These are phyloP conservation scores for Telenomus remus DNA, from an alignment of 1,140 invertebrate species.

Conservation along the genomic window DNA sequence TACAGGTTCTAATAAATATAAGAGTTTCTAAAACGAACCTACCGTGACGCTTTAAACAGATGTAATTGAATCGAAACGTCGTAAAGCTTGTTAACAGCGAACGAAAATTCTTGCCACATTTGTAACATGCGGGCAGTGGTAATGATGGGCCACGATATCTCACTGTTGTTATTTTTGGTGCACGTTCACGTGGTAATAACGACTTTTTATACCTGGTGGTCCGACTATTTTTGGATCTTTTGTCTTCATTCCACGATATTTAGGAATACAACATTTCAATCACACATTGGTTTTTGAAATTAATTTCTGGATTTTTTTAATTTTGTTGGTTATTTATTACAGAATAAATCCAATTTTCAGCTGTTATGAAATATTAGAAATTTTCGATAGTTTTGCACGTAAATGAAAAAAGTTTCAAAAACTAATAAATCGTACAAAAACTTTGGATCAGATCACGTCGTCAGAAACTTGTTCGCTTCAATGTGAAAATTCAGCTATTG, in stretches of 20 bases:
- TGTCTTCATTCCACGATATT: too few species aligned
- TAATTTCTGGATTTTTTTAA: too few species aligned
- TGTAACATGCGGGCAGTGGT: slow-evolving; percentile 59
- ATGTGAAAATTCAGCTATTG: slow-evolving; percentile 26
- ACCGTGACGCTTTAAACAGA: slow-evolving; percentile 40
- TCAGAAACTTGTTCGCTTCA: slow-evolving; percentile 38
- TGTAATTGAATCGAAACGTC: slow-evolving; percentile 59
- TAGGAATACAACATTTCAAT: too few species aligned
- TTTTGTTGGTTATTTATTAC: too few species aligned
- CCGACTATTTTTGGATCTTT: neutral
- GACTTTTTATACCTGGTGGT: slow-evolving; percentile 31
- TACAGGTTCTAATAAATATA: slow-evolving; percentile 41
- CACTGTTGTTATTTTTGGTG: slow-evolving; percentile 34
- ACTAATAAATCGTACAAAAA: slow-evolving; percentile 41
- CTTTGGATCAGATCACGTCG: slow-evolving; percentile 29
- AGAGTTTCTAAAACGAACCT: slow-evolving; percentile 28
- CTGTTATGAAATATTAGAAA: too few species aligned
- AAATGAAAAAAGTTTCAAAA: slow-evolving; percentile 41
- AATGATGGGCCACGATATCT: slow-evolving; percentile 52
- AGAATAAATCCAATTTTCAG: too few species aligned
- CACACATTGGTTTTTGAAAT: too few species aligned
- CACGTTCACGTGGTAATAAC: slow-evolving; percentile 21
- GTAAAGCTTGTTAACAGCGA: slow-evolving; percentile 59
- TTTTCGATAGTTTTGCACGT: slow-evolving; percentile 26
- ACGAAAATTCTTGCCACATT: slow-evolving; percentile 59